Evolutionary conservation across 2,888 invertebrate genomes (phyloP).

Genomic region (Acleris emargana): DNA sequence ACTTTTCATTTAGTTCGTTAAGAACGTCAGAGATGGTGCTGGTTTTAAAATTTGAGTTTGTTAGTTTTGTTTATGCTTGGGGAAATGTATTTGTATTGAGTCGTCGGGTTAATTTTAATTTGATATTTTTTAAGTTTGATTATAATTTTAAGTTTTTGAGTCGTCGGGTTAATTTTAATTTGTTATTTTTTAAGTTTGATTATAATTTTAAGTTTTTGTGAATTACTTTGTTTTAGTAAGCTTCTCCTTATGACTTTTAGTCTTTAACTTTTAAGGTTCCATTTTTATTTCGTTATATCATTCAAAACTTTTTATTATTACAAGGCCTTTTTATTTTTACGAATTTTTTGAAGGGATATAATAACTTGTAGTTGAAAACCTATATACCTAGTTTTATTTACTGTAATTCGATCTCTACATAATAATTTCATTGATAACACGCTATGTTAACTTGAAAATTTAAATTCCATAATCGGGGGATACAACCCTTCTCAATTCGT

Average conservation of each 20-base stretch:
- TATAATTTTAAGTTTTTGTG: too few species aligned
- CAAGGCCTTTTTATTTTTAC: too few species aligned
- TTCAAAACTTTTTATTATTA: too few species aligned
- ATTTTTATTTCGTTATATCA: too few species aligned
- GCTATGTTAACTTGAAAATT: constrained; percentile 47
- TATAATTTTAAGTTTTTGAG: too few species aligned
- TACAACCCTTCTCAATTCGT: constrained; percentile 70
- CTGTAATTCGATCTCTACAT: background rate
- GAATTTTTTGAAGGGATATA: too few species aligned
- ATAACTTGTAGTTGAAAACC: too few species aligned
- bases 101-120: background rate
- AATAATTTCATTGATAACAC: constrained; percentile 25
- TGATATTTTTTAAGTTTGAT: background rate
- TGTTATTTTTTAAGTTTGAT: background rate
- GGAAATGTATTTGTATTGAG: too few species aligned
- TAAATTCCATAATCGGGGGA: constrained; percentile 62
- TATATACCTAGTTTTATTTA: too few species aligned
- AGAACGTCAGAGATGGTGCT: constrained; percentile 68
- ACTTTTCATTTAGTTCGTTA: constrained; percentile 62
- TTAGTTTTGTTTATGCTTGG: background rate
- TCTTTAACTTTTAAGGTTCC: too few species aligned
- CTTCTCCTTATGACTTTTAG: too few species aligned
- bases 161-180: background rate
- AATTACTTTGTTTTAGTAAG: too few species aligned
- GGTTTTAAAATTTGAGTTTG: constrained; percentile 29